phyloP scores from a whole-genome alignment of 1,140 invertebrate genomes.

The Cherax destructor region DNA sequence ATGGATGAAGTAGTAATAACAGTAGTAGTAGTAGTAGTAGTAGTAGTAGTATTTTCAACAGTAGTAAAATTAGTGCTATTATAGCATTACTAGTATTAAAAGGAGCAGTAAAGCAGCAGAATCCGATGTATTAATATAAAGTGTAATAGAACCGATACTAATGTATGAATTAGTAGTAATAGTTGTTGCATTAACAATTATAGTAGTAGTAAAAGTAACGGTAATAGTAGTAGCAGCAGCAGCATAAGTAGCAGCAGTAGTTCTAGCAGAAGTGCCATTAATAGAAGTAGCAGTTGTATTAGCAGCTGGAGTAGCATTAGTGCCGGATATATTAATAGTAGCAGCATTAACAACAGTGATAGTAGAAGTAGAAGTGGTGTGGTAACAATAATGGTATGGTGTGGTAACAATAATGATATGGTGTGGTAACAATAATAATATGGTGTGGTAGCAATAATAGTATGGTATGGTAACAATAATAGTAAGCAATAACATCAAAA shows the following conservation, averaged over 20 bases:
- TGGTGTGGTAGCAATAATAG: too few species aligned
- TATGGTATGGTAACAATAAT: too few species aligned
- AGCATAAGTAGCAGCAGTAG: not conserved
- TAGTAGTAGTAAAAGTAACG: too few species aligned
- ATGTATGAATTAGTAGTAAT: not conserved
- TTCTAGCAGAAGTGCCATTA: not conserved
- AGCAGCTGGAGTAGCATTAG: not conserved
- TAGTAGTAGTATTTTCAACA: not conserved
- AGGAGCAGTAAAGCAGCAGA: too few species aligned
- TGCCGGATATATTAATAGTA: not conserved
- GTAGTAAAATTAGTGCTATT: not conserved
- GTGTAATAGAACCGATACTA: not conserved
- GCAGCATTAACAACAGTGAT: not conserved
- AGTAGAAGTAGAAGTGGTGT: not conserved
- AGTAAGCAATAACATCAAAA: too few species aligned
- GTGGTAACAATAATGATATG: too few species aligned
- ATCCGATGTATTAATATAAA: not conserved
- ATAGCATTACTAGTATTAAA: not conserved
- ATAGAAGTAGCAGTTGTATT: not conserved
- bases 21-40: conserved; percentile 11
- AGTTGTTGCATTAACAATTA: not conserved
- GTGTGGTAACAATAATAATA: too few species aligned
- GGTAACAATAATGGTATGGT: too few species aligned
- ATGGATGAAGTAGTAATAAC: too few species aligned
- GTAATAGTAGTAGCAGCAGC: not conserved